These are phyloP conservation scores for Sthenelais limicola DNA, from an alignment of 2,888 invertebrate species.

Conservation along the genomic window DNA sequence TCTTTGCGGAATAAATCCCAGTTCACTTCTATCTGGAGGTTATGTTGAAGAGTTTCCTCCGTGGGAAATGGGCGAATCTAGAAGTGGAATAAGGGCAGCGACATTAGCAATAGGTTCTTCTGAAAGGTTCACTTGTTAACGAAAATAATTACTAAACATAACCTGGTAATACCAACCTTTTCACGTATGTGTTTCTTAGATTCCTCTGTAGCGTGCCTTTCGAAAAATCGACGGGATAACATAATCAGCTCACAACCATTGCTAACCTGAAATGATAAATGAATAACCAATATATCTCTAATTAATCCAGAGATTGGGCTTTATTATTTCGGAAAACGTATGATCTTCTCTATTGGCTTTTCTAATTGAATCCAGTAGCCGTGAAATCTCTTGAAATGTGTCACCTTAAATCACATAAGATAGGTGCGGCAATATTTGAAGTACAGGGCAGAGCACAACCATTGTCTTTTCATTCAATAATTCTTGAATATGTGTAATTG, in stretches of 20 bases:
- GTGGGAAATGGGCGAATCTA: conserved; percentile 43
- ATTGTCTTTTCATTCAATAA: too few relatives aligned
- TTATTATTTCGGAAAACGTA: too few relatives aligned
- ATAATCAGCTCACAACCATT: conserved; percentile 50
- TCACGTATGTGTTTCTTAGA: conserved; percentile 43
- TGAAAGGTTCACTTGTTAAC: not conserved
- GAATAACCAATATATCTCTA: too few relatives aligned
- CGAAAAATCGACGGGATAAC: conserved; percentile 46
- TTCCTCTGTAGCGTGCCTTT: conserved; percentile 40
- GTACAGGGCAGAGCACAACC: too few relatives aligned
- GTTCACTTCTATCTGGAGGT: conserved; percentile 48
- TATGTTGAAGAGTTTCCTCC: conserved; percentile 48
- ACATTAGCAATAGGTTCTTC: not conserved
- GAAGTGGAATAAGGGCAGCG: not conserved
- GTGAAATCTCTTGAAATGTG: too few relatives aligned
- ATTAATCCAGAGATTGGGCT: too few relatives aligned
- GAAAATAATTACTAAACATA: not conserved
- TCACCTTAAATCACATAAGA: too few relatives aligned
- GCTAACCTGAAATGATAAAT: conserved; percentile 49
- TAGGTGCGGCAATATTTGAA: too few relatives aligned
- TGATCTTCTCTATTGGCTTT: too few relatives aligned
- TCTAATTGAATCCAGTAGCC: too few relatives aligned
- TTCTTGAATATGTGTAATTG: too few relatives aligned
- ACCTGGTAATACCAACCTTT: not conserved
- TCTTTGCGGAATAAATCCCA: conserved; percentile 46